These are phyloP conservation scores for Drosophila nigrodunni DNA, from an alignment of 1,140 invertebrate species.

Conservation along the genomic window DNA sequence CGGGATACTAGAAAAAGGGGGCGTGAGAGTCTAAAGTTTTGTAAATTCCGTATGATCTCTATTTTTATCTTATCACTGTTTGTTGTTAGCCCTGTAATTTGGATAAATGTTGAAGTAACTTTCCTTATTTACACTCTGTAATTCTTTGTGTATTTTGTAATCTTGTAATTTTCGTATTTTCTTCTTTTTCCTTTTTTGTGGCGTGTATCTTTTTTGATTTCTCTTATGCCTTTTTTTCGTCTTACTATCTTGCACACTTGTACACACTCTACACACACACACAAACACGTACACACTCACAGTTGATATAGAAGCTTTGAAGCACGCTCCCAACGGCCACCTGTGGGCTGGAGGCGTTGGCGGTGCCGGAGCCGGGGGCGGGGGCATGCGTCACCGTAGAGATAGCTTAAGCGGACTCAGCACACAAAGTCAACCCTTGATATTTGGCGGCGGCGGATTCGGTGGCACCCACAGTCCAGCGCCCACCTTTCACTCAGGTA, in stretches of 20 bases:
- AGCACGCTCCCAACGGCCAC: constrained; percentile 79
- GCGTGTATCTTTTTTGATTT: constrained; percentile 50
- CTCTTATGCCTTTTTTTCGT: constrained; percentile 27
- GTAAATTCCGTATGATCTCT: constrained; percentile 14
- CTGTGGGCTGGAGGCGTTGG: constrained; percentile 71
- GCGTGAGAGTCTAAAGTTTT: neutral
- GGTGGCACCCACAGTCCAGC: constrained; percentile 84
- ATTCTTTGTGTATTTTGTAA: constrained; percentile 28
- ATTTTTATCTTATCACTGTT: constrained; percentile 14
- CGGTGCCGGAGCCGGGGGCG: constrained; percentile 56
- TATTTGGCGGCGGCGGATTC: constrained; percentile 82
- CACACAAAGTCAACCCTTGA: constrained; percentile 84
- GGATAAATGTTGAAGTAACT: neutral
- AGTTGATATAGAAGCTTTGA: constrained; percentile 85
- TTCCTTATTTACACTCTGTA: neutral
- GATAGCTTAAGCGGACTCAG: constrained; percentile 85
- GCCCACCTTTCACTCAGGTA: constrained; percentile 85
- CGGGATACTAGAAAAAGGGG: neutral
- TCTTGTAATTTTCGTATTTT: constrained; percentile 43
- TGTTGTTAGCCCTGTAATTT: constrained; percentile 52
- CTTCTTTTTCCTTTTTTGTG: constrained; percentile 21
- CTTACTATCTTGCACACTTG: constrained; percentile 57
- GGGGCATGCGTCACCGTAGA: constrained; percentile 85
- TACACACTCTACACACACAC: constrained; percentile 41
- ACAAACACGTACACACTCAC: constrained; percentile 46